A percentile compares a stretch with the other conserved stretches of the same genome.
phyloP scores from a whole-genome alignment of 2,797 vertebrate genomes.

The Uromys caudimaculatus region DNA sequence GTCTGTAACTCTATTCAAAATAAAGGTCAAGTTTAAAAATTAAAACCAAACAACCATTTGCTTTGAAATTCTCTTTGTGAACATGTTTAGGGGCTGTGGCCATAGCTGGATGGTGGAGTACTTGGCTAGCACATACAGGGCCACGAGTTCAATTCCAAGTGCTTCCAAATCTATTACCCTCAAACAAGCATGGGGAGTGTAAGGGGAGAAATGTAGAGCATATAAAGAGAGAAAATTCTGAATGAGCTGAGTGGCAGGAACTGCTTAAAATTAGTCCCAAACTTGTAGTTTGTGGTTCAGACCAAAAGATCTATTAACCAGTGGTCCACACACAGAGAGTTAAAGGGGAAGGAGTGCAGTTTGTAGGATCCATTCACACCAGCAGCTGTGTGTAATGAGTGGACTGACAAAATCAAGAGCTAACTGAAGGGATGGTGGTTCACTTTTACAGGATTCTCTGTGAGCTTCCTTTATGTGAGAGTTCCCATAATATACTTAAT shows the following conservation, averaged over 20 bases:
- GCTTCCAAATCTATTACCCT: not conserved
- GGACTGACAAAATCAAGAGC: not conserved
- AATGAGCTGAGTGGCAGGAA: conserved; percentile 33
- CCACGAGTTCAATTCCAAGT: not conserved
- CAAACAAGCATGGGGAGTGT: not conserved
- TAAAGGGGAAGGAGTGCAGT: not conserved
- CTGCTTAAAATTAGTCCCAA: not conserved
- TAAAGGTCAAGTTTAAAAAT: conserved; percentile 11
- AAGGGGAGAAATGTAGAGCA: conserved; percentile 15
- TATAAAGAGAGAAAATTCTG: conserved; percentile 33
- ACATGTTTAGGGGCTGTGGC: not conserved
- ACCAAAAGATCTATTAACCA: conserved; percentile 19
- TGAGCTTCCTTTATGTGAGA: not conserved
- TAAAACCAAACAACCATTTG: conserved; percentile 38
- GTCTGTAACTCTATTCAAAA: conserved; percentile 39
- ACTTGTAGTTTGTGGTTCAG: conserved; percentile 12
- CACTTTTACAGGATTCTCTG: conserved; percentile 18
- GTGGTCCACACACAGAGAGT: not conserved
- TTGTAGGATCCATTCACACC: not conserved
- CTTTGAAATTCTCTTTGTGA: conserved; percentile 52
- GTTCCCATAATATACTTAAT: not conserved
- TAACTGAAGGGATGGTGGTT: not conserved
- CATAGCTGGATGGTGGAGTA: not conserved
- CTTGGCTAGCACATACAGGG: not conserved
- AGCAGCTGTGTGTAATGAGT: not conserved